phyloP scores from a whole-genome alignment of 2,797 vertebrate species.

The Moxostoma hubbsi region DNA sequence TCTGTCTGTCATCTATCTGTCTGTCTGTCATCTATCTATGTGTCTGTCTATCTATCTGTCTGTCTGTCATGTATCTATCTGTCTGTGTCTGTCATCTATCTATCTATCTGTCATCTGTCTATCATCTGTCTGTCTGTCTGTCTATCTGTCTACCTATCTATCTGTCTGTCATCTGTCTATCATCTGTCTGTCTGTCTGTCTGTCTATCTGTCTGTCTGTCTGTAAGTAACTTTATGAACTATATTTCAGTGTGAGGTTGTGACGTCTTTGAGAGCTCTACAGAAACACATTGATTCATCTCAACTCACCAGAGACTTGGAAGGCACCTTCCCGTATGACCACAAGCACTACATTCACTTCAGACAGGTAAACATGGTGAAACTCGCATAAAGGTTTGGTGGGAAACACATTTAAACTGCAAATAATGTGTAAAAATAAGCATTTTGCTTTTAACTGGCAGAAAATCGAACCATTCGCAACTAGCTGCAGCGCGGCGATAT shows the following conservation, averaged over 20 bases:
- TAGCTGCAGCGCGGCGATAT: slow-evolving; percentile 78
- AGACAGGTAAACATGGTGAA: slow-evolving; percentile 72
- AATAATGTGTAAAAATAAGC: not conserved
- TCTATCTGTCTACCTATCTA: no score
- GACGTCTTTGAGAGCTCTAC: slow-evolving; percentile 82
- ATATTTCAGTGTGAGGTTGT: slow-evolving; percentile 78
- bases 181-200: no score
- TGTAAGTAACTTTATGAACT: not conserved
- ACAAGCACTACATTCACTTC: slow-evolving; percentile 84
- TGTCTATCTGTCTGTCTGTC: no score
- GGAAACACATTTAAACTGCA: not conserved
- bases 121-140: no score
- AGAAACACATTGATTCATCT: slow-evolving; percentile 80
- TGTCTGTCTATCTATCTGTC: no score
- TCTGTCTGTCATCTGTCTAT: no score
- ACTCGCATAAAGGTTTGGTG: not conserved
- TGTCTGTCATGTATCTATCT: no score
- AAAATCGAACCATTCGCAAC: slow-evolving; percentile 84
- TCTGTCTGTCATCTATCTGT: no score
- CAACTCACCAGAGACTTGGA: slow-evolving; percentile 84
- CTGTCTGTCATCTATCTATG: no score
- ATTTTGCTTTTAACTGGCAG: slow-evolving; percentile 59
- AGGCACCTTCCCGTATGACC: slow-evolving; percentile 82
- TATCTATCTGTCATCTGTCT: no score
- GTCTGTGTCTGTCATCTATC: no score